Conservation (phyloP, 2,888 invertebrate genomes). For the Acronicta psi region DNA sequence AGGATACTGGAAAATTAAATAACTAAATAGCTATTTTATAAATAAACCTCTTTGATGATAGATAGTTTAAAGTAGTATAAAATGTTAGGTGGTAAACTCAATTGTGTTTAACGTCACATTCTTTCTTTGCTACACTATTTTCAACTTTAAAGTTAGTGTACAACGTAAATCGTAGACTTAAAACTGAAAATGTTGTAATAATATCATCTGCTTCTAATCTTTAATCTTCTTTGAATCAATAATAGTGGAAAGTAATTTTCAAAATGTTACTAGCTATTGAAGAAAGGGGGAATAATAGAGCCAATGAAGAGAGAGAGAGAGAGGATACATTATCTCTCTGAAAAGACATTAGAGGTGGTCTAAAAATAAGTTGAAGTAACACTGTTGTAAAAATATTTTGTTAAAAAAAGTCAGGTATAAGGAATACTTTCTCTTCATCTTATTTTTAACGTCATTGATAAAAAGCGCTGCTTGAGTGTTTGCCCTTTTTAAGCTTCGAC, state of each 20-base stretch:
- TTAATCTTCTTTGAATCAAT: constrained; percentile 3
- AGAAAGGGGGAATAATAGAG: constrained; percentile 9
- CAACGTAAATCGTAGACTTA: too few relatives aligned
- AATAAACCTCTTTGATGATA: constrained; percentile 18
- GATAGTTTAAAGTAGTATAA: constrained; percentile 12
- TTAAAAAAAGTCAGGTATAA: too few relatives aligned
- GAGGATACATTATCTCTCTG: constrained; percentile 25
- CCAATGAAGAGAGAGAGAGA: too few relatives aligned
- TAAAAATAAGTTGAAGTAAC: constrained; percentile 1
- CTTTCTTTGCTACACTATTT: not conserved
- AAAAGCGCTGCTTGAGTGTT: too few relatives aligned
- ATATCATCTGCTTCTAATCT: too few relatives aligned
- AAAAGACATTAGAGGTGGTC: constrained; percentile 15
- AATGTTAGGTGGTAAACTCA: constrained; percentile 3
- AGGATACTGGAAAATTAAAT: not conserved
- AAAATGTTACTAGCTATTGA: constrained; percentile 11
- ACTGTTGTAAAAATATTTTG: too few relatives aligned
- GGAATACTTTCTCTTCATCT: not conserved
- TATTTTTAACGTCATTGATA: too few relatives aligned
- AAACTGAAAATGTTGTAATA: too few relatives aligned
- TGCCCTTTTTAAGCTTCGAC: too few relatives aligned
- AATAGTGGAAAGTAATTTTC: constrained; percentile 7
- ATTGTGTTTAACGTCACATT: constrained; percentile 22
- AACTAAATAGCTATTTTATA: not conserved
- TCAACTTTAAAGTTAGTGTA: not conserved